These are phyloP conservation scores for Fringilla coelebs DNA, from an alignment of 2,797 vertebrate genomes.

Conservation along the genomic window DNA sequence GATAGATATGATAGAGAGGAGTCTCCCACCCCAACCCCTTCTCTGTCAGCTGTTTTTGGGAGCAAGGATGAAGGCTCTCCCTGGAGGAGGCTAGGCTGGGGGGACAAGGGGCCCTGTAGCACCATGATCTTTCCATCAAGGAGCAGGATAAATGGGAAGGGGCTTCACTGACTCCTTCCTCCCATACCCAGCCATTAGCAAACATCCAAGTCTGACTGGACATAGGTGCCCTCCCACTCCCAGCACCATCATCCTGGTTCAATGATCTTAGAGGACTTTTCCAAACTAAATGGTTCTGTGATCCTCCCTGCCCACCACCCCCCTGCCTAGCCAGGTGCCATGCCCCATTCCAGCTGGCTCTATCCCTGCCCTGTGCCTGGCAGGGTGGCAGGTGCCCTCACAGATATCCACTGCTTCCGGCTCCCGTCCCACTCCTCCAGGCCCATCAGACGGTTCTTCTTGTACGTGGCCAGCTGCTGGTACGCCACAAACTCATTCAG, in stretches of 20 bases:
- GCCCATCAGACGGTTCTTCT: slow-evolving; percentile 79
- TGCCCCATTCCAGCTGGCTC: background rate
- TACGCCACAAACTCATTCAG: slow-evolving; percentile 96
- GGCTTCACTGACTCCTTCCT: background rate
- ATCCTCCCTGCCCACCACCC: background rate
- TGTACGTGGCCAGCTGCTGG: slow-evolving; percentile 80
- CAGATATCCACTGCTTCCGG: slow-evolving; percentile 85
- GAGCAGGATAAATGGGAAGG: background rate
- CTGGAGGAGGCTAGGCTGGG: background rate
- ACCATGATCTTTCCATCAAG: background rate
- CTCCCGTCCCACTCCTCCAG: slow-evolving; percentile 68
- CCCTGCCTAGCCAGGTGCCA: background rate
- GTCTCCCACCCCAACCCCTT: background rate
- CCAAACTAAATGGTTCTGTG: background rate
- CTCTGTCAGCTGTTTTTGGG: background rate
- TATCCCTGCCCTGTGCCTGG: background rate
- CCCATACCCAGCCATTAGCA: background rate
- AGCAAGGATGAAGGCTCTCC: background rate
- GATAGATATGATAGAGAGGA: background rate
- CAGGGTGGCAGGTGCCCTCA: slow-evolving; percentile 47
- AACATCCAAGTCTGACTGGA: background rate
- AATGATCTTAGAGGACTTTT: background rate
- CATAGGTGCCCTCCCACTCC: background rate
- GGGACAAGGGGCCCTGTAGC: background rate
- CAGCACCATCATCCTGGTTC: background rate